Percentiles rank a stretch among this genome's conserved stretches.
These are phyloP conservation scores for Cydia strobilella DNA, from an alignment of 1,140 invertebrate genomes.

Conservation along the genomic window DNA sequence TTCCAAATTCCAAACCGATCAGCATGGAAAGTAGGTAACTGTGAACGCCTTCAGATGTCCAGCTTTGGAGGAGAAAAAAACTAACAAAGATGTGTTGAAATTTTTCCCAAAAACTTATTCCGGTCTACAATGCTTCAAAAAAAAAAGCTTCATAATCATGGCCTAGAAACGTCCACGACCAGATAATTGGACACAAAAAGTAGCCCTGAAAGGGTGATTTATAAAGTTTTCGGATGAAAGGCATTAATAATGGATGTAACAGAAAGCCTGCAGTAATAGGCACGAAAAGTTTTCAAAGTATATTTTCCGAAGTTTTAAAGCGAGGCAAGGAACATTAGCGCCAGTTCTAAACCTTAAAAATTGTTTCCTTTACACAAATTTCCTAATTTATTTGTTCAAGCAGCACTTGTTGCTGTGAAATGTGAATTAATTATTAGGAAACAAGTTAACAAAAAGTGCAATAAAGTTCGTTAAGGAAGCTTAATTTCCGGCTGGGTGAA, in stretches of 20 bases:
- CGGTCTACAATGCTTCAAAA: neutral
- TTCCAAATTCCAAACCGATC: too few species aligned
- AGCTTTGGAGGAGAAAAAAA: too few species aligned
- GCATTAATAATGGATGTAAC: slow-evolving; percentile 30
- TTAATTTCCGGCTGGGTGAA: slow-evolving; percentile 62
- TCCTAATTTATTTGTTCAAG: slow-evolving; percentile 38
- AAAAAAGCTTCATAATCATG: slow-evolving; percentile 3
- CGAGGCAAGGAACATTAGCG: slow-evolving; percentile 54
- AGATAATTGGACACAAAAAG: slow-evolving; percentile 41
- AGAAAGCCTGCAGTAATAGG: slow-evolving; percentile 49
- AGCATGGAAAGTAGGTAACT: too few species aligned
- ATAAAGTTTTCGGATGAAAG: slow-evolving; percentile 48
- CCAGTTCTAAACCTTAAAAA: slow-evolving; percentile 16
- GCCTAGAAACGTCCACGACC: slow-evolving; percentile 16
- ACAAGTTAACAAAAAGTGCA: slow-evolving; percentile 70
- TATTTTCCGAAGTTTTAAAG: slow-evolving; percentile 56
- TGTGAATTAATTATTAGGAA: slow-evolving; percentile 62
- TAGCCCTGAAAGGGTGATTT: slow-evolving; percentile 51
- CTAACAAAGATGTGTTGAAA: too few species aligned
- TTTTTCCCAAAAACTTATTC: neutral
- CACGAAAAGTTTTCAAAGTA: slow-evolving; percentile 45
- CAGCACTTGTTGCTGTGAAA: slow-evolving; percentile 67
- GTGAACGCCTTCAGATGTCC: too few species aligned
- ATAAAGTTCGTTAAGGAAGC: slow-evolving; percentile 68
- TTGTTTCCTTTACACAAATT: slow-evolving; percentile 32